Conservation (phyloP, 2,113 vertebrate species). For the Danionella cerebrum region DNA sequence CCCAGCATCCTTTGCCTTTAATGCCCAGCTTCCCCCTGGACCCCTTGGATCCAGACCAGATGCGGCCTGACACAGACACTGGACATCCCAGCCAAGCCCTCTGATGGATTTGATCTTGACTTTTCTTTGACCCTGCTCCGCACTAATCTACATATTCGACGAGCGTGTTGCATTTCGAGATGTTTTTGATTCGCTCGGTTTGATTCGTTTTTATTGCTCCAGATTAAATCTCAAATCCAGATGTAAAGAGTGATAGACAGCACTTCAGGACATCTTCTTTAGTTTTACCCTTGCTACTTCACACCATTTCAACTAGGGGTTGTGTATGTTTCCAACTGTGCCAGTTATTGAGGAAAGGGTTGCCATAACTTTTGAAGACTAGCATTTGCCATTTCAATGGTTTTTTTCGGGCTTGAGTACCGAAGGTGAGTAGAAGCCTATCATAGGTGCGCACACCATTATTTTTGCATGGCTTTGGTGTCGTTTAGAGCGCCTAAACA, state of each 20-base stretch:
- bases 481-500: no score
- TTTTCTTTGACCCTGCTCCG: conserved; percentile 6
- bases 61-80: background rate
- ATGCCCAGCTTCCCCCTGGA: conserved; percentile 32
- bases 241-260: background rate
- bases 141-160: conserved; percentile 7
- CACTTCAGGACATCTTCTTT: no score
- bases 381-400: no score
- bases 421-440: no score
- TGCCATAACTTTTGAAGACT: no score
- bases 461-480: no score
- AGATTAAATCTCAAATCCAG: background rate
- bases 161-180: background rate
- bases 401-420: no score
- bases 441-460: no score
- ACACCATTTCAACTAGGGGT: no score
- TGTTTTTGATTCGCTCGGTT: background rate
- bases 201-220: background rate
- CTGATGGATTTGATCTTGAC: conserved; percentile 17
- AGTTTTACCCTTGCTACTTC: no score
- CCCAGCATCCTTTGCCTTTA: conserved; percentile 33
- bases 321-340: no score
- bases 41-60: conserved; percentile 33
- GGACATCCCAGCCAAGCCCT: conserved; percentile 8
- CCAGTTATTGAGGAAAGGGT: no score